These are phyloP conservation scores for Pseudomyrmex gracilis DNA, from an alignment of 1,140 invertebrate genomes.

Conservation along the genomic window DNA sequence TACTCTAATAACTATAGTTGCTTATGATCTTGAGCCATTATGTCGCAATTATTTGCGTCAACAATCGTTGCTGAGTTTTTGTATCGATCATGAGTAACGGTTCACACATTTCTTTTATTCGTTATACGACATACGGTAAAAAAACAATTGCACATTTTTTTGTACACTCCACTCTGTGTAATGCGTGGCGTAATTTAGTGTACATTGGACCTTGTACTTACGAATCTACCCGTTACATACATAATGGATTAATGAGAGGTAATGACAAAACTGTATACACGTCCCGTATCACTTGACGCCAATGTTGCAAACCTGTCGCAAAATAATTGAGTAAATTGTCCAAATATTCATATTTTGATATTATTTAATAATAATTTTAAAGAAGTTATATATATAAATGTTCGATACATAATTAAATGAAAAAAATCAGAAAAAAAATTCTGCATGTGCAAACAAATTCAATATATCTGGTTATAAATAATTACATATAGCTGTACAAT, in stretches of 20 bases:
- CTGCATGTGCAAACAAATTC: no score
- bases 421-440: no score
- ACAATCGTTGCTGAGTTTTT: background rate
- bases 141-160: no score
- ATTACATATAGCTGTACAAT: no score
- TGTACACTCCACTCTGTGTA: no score
- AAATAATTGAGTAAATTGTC: constrained; percentile 19
- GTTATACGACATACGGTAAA: no score
- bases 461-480: no score
- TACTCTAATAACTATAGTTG: background rate
- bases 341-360: background rate
- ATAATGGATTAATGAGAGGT: background rate
- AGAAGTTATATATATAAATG: no score
- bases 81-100: background rate
- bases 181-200: no score
- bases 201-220: background rate
- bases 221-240: background rate
- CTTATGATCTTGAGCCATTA: background rate
- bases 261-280: background rate
- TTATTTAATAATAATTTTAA: no score
- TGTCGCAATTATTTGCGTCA: constrained; percentile 3
- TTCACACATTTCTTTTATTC: background rate
- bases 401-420: no score
- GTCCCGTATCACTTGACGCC: no score
- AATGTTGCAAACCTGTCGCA: background rate